These are phyloP conservation scores for Pagrus major DNA, from an alignment of 2,113 vertebrate species.

Conservation along the genomic window DNA sequence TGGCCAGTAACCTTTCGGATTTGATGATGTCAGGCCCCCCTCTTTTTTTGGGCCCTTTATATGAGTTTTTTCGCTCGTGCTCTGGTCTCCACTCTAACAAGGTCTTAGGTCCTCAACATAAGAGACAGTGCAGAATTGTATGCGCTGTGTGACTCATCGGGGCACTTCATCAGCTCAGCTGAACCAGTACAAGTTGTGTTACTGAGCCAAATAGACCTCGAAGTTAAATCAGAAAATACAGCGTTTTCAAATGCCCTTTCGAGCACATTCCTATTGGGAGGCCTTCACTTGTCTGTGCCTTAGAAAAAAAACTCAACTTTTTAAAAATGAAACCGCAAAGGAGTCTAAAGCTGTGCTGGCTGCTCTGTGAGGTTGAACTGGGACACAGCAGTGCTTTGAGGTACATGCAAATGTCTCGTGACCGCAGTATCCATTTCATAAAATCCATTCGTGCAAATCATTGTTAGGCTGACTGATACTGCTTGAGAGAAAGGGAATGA, in stretches of 20 bases:
- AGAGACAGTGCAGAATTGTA: constrained; percentile 42
- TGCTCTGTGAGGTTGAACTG: neutral
- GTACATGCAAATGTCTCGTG: neutral
- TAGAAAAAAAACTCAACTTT: neutral
- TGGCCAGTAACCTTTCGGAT: constrained; percentile 82
- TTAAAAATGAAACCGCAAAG: neutral
- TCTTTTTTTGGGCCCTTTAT: constrained; percentile 55
- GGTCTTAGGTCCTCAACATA: constrained; percentile 11
- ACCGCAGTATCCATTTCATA: too few relatives aligned
- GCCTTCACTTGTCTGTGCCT: neutral
- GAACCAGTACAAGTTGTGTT: constrained; percentile 18
- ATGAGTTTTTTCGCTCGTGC: constrained; percentile 47
- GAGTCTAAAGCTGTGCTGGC: neutral
- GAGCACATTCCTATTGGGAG: neutral
- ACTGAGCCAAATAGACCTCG: constrained; percentile 23
- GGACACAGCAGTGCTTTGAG: neutral
- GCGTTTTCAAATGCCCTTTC: neutral
- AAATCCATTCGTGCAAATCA: neutral
- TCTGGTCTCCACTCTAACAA: constrained; percentile 16
- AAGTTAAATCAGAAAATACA: constrained; percentile 12
- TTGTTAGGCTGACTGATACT: neutral
- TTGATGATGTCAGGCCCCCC: constrained; percentile 78
- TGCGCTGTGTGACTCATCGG: constrained; percentile 48
- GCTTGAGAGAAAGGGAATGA: too few relatives aligned
- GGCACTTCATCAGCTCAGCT: constrained; percentile 59